A percentile compares a stretch with the other conserved stretches of the same genome.
Evolutionary conservation across 2,113 vertebrate species (phyloP).

Genomic region (Oreochromis spilurus): DNA sequence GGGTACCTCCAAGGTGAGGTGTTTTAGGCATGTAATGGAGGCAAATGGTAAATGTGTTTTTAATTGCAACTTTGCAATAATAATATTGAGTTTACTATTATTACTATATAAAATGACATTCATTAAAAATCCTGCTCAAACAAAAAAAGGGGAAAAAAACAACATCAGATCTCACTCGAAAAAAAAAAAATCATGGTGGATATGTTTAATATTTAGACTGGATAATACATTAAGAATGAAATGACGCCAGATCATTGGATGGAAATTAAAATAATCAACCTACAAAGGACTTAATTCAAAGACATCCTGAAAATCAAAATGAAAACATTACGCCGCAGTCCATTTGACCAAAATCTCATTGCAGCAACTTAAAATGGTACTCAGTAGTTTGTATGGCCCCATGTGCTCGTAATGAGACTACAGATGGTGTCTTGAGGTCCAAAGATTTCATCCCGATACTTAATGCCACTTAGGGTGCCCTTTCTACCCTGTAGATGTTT

Average conservation of each 20-base stretch:
- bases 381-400: not conserved
- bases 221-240: not conserved
- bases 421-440: not conserved
- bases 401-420: not conserved
- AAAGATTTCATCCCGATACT: not conserved
- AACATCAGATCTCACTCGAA: not conserved
- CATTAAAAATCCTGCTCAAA: not conserved
- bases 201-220: not conserved
- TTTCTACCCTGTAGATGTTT: not conserved
- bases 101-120: not conserved
- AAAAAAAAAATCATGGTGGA: not conserved
- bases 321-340: not conserved
- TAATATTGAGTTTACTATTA: not conserved
- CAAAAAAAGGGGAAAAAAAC: not conserved
- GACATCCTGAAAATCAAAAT: not conserved
- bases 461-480: not conserved
- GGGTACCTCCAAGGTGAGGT: not conserved
- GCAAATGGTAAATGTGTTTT: too few species aligned
- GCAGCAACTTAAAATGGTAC: not conserved
- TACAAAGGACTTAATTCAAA: not conserved
- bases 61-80: not conserved
- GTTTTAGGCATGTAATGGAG: not conserved
- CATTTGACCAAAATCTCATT: not conserved
- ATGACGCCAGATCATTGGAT: not conserved
- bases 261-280: not conserved